phyloP scores from a whole-genome alignment of 64 coral and sea anemone genomes.

The Acropora tenuis region DNA sequence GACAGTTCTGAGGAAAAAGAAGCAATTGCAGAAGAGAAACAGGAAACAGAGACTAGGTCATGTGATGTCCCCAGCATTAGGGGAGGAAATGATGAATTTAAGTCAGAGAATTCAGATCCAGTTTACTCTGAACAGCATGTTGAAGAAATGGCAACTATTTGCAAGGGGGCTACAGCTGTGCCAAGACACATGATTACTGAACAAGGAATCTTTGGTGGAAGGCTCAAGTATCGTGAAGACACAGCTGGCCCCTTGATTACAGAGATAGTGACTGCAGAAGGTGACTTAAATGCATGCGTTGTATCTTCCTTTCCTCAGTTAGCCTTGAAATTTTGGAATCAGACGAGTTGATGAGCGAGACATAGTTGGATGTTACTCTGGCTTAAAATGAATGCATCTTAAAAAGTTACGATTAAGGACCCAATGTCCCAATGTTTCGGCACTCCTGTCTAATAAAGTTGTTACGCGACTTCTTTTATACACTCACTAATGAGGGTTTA shows the following conservation, averaged over 20 bases:
- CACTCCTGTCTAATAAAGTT: no score
- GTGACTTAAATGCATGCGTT: not conserved
- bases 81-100: not conserved
- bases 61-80: not conserved
- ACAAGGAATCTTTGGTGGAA: constrained; percentile 47
- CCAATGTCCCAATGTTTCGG: no score
- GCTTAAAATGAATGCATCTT: no score
- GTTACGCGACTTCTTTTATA: no score
- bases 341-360: no score
- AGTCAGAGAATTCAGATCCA: not conserved
- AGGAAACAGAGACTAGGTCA: not conserved
- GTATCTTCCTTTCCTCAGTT: not conserved
- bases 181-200: not conserved
- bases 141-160: constrained; percentile 46
- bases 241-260: constrained; percentile 54
- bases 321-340: no score
- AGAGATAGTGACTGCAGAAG: constrained; percentile 34
- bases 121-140: no score
- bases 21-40: not conserved
- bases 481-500: no score
- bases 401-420: no score
- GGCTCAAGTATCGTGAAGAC: not conserved
- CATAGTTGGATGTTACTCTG: no score
- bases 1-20: not conserved
- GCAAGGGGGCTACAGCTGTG: not conserved